Percentiles rank a stretch among this genome's conserved stretches.
phyloP scores from a whole-genome alignment of 2,113 vertebrate species.

The Petroica traversi region DNA sequence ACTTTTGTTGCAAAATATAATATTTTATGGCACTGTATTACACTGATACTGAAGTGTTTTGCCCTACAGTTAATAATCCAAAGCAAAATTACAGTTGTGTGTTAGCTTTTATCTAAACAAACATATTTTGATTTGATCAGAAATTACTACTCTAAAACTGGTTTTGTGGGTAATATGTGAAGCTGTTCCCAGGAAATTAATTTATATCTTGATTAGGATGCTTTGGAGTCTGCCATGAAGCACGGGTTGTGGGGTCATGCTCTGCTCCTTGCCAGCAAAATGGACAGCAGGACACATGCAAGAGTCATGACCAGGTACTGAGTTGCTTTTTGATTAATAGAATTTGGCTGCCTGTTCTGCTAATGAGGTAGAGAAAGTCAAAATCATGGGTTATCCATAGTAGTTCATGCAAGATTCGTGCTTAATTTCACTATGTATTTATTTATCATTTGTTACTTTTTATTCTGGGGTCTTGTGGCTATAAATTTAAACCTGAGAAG shows the following conservation, averaged over 20 bases:
- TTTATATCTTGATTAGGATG: constrained; percentile 78
- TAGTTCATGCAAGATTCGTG: neutral
- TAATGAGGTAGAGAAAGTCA: neutral
- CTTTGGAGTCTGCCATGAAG: constrained; percentile 96
- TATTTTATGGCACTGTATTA: neutral
- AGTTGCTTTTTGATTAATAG: neutral
- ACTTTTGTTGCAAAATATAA: neutral
- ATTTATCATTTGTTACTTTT: neutral
- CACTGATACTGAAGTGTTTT: neutral
- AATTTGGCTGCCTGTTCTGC: neutral
- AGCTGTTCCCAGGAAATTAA: neutral
- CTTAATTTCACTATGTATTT: neutral
- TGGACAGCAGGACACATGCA: constrained; percentile 95
- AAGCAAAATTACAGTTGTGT: neutral
- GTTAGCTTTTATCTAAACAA: neutral
- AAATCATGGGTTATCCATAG: neutral
- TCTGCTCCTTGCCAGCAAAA: constrained; percentile 93
- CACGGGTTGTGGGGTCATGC: constrained; percentile 95
- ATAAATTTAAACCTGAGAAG: neutral
- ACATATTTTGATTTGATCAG: neutral
- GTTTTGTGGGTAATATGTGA: neutral
- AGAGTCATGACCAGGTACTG: constrained; percentile 94
- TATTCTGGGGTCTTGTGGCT: neutral
- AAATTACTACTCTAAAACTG: neutral
- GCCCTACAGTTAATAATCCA: neutral